Percentiles rank a stretch among this genome's conserved stretches.
Evolutionary conservation across 2,888 invertebrate species (phyloP).

Genomic region (Nasonovia ribisnigri): DNA sequence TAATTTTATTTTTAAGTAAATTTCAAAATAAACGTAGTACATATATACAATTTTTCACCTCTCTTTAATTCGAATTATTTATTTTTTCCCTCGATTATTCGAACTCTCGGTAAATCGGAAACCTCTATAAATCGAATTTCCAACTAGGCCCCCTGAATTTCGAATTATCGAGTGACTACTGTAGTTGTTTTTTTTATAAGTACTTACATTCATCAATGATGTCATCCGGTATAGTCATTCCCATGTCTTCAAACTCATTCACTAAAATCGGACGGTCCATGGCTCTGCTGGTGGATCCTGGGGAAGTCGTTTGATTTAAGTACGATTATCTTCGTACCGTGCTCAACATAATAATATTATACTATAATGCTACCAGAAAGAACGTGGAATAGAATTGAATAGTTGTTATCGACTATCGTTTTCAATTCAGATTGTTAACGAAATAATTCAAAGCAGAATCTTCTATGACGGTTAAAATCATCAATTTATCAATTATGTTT

Average conservation of each 20-base stretch:
- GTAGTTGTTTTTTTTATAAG: neutral
- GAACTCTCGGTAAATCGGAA: too few species aligned
- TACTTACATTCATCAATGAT: conserved; percentile 54
- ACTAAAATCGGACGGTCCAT: conserved; percentile 51
- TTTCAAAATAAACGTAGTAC: too few species aligned
- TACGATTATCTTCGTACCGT: neutral
- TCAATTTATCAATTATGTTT: neutral
- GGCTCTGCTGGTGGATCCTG: neutral
- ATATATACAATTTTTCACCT: too few species aligned
- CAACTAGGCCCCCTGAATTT: too few species aligned
- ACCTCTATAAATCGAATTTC: too few species aligned
- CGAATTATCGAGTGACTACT: too few species aligned
- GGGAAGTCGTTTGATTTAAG: neutral
- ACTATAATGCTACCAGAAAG: neutral
- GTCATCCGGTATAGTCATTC: conserved; percentile 30
- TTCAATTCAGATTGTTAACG: neutral
- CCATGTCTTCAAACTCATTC: conserved; percentile 56
- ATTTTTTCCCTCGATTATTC: too few species aligned
- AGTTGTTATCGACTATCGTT: neutral
- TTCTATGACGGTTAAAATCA: neutral
- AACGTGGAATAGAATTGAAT: neutral
- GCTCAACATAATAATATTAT: neutral
- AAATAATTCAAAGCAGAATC: neutral
- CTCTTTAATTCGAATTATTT: too few species aligned
- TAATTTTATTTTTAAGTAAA: too few species aligned